Conservation (phyloP, 1,140 invertebrate species). For the Aphaenogaster ashmeadi region DNA sequence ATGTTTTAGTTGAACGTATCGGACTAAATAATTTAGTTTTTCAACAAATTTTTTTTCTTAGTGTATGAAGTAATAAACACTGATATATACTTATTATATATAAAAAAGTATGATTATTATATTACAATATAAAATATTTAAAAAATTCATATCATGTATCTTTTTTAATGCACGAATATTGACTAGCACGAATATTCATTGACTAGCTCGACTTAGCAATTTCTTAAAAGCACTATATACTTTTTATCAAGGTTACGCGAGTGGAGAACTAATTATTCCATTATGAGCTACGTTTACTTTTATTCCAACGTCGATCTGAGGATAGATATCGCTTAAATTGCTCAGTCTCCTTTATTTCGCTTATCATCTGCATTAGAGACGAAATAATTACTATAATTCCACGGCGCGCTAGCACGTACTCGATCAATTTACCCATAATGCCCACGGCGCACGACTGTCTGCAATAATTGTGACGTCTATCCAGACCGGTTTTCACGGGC, state of each 20-base stretch:
- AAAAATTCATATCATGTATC: background rate
- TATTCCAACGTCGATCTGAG: background rate
- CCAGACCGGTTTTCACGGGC: slow-evolving; percentile 48
- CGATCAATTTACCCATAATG: slow-evolving; percentile 46
- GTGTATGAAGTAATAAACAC: background rate
- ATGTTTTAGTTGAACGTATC: too few relatives aligned
- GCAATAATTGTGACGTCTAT: slow-evolving; percentile 55
- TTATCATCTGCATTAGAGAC: slow-evolving; percentile 47
- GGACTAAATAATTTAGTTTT: too few relatives aligned
- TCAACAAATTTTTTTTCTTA: too few relatives aligned
- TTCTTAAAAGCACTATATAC: background rate
- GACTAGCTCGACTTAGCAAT: background rate
- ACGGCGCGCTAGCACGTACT: slow-evolving; percentile 13
- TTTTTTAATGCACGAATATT: background rate
- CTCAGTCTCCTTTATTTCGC: slow-evolving; percentile 28
- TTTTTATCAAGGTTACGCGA: background rate
- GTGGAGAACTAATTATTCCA: slow-evolving; percentile 21
- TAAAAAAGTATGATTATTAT: background rate
- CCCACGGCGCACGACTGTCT: slow-evolving; percentile 42
- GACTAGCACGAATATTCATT: too few relatives aligned
- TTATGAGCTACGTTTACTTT: slow-evolving; percentile 12
- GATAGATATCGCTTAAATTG: slow-evolving; percentile 16
- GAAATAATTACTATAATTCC: slow-evolving; percentile 52
- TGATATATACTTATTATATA: background rate
- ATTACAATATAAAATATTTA: background rate